Evolutionary conservation across 2,888 invertebrate species (phyloP).

Genomic region (Agrochola litura): DNA sequence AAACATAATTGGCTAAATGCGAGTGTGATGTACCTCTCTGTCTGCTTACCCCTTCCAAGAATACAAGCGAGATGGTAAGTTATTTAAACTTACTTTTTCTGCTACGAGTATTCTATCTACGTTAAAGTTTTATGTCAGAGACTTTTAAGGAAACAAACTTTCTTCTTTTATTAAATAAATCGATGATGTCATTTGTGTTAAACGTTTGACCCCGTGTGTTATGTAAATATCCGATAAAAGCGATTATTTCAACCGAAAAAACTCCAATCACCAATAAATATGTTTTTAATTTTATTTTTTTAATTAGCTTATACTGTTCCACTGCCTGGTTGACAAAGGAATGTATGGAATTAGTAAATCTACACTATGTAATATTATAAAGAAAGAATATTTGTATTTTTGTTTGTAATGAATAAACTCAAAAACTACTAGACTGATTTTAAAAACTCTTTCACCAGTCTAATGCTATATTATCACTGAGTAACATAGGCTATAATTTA

Average conservation of each 20-base stretch:
- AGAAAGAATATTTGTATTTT: too few relatives aligned
- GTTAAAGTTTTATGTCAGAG: background rate
- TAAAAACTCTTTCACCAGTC: too few relatives aligned
- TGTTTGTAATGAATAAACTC: too few relatives aligned
- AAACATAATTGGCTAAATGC: background rate
- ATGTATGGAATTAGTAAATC: background rate
- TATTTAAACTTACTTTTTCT: background rate
- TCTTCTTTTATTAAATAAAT: conserved; percentile 35
- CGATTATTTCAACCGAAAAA: background rate
- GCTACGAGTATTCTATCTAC: background rate
- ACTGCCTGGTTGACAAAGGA: background rate
- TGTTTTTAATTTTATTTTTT: too few relatives aligned
- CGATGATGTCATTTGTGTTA: conserved; percentile 40
- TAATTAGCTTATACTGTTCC: background rate
- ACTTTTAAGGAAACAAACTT: conserved; percentile 16
- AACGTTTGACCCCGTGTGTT: conserved; percentile 21
- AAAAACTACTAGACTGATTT: too few relatives aligned
- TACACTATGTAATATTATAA: too few relatives aligned
- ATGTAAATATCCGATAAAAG: conserved; percentile 24
- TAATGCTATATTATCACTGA: too few relatives aligned
- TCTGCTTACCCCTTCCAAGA: too few relatives aligned
- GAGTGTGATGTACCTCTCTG: too few relatives aligned
- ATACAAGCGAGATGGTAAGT: background rate
- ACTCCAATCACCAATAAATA: background rate
- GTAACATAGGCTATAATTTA: too few relatives aligned